phyloP scores from a whole-genome alignment of 2,888 invertebrate species.

The Elegia similella region DNA sequence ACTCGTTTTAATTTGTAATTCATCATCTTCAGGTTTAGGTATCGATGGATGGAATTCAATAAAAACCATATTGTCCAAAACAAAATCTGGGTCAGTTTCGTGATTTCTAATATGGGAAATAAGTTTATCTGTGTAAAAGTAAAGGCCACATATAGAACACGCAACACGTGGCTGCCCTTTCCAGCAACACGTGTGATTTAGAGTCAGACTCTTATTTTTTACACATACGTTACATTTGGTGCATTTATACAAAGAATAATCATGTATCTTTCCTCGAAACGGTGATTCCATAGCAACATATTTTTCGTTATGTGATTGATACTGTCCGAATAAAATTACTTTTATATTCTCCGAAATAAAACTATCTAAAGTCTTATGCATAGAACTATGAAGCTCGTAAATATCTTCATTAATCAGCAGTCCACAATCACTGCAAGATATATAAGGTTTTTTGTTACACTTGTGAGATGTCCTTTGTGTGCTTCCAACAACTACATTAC shows the following conservation, averaged over 20 bases:
- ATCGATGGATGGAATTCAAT: constrained; percentile 5
- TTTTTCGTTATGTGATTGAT: constrained; percentile 18
- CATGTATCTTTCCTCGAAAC: constrained; percentile 49
- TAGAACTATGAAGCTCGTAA: constrained; percentile 42
- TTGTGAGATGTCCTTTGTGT: constrained; percentile 34
- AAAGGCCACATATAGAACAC: constrained; percentile 51
- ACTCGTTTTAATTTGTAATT: constrained; percentile 16
- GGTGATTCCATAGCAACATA: constrained; percentile 23
- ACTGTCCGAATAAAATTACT: constrained; percentile 51
- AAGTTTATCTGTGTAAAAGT: constrained; percentile 43
- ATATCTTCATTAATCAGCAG: constrained; percentile 42
- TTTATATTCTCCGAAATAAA: constrained; percentile 49
- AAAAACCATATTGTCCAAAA: constrained; percentile 45
- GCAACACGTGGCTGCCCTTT: constrained; percentile 34
- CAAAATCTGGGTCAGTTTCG: constrained; percentile 45
- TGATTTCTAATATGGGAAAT: constrained; percentile 48
- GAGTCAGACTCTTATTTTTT: constrained; percentile 29
- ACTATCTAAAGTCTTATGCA: constrained; percentile 45
- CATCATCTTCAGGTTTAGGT: constrained; percentile 30
- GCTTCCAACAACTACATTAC: constrained; percentile 48
- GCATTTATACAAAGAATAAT: constrained; percentile 59
- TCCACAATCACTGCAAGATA: constrained; percentile 50
- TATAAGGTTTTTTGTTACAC: constrained; percentile 41
- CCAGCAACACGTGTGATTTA: constrained; percentile 45
- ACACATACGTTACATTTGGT: constrained; percentile 49